Base-by-base conservation (phyloP, 2,797 vertebrate species). In the Tinamus major region DNA sequence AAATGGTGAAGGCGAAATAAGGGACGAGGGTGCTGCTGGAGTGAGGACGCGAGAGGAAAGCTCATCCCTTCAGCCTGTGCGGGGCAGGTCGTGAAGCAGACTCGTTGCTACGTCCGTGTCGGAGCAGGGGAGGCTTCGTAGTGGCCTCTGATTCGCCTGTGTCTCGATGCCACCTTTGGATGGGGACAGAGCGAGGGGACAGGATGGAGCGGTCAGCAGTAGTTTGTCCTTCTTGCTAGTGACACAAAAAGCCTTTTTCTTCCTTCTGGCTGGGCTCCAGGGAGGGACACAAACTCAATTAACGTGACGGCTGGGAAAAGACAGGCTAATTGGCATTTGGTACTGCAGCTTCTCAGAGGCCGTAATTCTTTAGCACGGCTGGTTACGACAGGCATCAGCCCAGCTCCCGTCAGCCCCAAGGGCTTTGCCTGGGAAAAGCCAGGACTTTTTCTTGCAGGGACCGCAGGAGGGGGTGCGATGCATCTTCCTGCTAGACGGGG, bases 171-270 rank as follows among this genome's bases (percentile, higher is more conserved):
- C 42, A 41, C 24, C 24, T 90, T 29, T 53, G 59, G 64, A 33
- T 6, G 13, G 31, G 33, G 51, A 21, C 4, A 3, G 37, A 67
- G 56, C 55, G 62, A 75, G n/a, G 6, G 29, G 85, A 65, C 58
- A 83, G 55, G 90, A 56, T 0, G 5, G 29, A 91, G 51, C n/a
- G 61, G 62, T 64, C 46, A 65, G 44, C 59, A 42, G 15, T 46
- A 24, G 78, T 85, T 87, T 78, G 48, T 85, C 76, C 89, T 41
- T 80, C 87, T 94, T 82, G 74, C 94, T 51, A 86, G 70, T 33
- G 62, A 68, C 16, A 96, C 79, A 97, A 92, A 97, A 96, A 90
- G 76, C 81, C 91, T 92, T 85, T 95, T 92, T 95, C 79, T 94
- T 95, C 76, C 76, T 86, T 49, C 81, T 92, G 95, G 81, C 91